These are phyloP conservation scores for Conus canariensis DNA, from an alignment of 2,888 invertebrate genomes.

Conservation along the genomic window DNA sequence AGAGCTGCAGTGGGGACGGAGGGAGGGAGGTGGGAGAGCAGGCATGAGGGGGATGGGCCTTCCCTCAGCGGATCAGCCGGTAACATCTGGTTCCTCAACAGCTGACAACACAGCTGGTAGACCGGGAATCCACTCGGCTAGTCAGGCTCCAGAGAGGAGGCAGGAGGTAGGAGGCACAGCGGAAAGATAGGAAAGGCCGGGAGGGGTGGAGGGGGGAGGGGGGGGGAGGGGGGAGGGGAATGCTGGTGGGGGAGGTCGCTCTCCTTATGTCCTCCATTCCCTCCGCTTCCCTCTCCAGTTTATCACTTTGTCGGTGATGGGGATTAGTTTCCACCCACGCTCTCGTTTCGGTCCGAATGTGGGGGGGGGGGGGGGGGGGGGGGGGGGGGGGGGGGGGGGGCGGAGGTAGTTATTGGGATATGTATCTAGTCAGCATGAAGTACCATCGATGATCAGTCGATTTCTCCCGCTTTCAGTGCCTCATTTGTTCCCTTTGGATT, in stretches of 20 bases:
- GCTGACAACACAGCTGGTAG: slow-evolving; percentile 38
- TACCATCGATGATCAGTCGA: too few species aligned
- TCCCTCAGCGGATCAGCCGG: neutral
- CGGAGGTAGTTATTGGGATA: too few species aligned
- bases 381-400: too few species aligned
- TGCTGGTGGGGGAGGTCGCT: neutral
- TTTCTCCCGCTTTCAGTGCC: too few species aligned
- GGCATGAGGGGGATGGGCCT: neutral
- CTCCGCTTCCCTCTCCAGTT: too few species aligned
- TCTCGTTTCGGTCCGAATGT: too few species aligned
- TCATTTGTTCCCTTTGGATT: too few species aligned
- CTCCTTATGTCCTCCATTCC: too few species aligned
- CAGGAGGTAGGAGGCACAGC: neutral
- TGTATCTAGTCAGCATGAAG: too few species aligned
- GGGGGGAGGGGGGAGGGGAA: neutral
- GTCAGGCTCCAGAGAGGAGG: neutral
- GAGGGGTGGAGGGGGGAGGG: neutral
- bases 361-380: slow-evolving; percentile 5
- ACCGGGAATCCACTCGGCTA: neutral
- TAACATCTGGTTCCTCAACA: slow-evolving; percentile 23
- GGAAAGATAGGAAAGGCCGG: neutral
- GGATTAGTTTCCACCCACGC: too few species aligned
- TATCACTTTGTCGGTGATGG: too few species aligned
- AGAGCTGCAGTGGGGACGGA: too few species aligned
- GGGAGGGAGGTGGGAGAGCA: neutral